phyloP scores from a whole-genome alignment of 2,888 invertebrate species.

The Muschampia plurimacula region DNA sequence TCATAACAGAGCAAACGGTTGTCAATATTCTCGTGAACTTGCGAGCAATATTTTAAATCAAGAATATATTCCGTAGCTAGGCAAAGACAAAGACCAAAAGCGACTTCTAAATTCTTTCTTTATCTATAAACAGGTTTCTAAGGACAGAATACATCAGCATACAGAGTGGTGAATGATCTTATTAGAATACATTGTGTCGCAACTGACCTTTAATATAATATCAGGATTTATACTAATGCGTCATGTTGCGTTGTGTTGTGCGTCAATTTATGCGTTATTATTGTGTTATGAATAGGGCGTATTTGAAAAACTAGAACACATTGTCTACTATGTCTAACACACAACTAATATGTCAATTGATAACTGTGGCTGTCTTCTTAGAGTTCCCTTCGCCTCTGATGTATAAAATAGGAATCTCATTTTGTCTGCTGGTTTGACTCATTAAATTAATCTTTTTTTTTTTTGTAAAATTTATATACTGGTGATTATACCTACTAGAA shows the following conservation, averaged over 20 bases:
- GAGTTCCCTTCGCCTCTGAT: neutral
- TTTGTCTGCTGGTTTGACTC: neutral
- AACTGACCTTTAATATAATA: slow-evolving; percentile 42
- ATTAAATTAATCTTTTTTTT: no score
- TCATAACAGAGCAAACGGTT: no score
- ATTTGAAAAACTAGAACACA: neutral
- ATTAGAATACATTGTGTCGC: slow-evolving; percentile 41
- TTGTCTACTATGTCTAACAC: no score
- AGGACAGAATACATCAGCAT: slow-evolving; percentile 48
- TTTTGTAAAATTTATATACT: no score
- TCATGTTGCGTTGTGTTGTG: slow-evolving; percentile 22
- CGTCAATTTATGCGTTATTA: slow-evolving; percentile 25
- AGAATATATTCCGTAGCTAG: neutral
- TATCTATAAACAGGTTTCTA: slow-evolving; percentile 41
- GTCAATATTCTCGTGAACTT: no score
- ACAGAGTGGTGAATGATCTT: slow-evolving; percentile 43
- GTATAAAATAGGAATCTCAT: neutral
- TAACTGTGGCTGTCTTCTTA: neutral
- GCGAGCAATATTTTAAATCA: no score
- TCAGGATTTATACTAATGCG: slow-evolving; percentile 20
- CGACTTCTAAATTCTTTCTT: slow-evolving; percentile 35
- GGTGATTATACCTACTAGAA: no score
- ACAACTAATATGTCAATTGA: neutral
- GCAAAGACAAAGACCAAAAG: slow-evolving; percentile 7
- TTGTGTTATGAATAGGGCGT: neutral